phyloP scores from a whole-genome alignment of 2,888 invertebrate species.

The Thyatira batis region DNA sequence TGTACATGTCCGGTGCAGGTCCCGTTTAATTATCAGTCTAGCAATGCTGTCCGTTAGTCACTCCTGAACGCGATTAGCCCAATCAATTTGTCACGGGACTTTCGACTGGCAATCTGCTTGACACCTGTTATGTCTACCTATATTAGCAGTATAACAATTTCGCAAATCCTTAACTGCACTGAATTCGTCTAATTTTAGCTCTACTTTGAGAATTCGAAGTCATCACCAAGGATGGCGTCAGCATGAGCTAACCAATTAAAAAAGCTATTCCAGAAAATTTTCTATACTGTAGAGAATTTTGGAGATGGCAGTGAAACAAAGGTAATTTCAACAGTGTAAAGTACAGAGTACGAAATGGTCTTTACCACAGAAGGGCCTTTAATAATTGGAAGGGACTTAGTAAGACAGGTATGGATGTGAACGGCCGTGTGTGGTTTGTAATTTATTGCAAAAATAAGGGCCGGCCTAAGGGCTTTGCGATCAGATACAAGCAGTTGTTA shows the following conservation, averaged over 20 bases:
- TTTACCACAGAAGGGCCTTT: neutral
- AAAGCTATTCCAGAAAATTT: too few species aligned
- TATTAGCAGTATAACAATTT: too few species aligned
- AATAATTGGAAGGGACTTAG: slow-evolving; percentile 44
- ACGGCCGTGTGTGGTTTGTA: slow-evolving; percentile 44
- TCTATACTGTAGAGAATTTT: too few species aligned
- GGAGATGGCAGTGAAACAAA: too few species aligned
- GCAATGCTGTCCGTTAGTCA: slow-evolving; percentile 33
- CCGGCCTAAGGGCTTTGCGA: slow-evolving; percentile 19
- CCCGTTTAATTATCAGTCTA: slow-evolving; percentile 35
- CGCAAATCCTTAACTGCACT: too few species aligned
- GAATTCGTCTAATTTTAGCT: too few species aligned
- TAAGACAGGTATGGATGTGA: slow-evolving; percentile 37
- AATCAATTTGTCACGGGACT: slow-evolving; percentile 41
- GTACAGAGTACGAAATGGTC: neutral
- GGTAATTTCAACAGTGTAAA: too few species aligned
- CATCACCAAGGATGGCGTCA: too few species aligned
- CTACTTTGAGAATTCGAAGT: too few species aligned
- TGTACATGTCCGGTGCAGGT: slow-evolving; percentile 34
- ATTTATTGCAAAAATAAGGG: slow-evolving; percentile 58
- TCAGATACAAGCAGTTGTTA: slow-evolving; percentile 44
- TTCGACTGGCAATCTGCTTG: slow-evolving; percentile 26
- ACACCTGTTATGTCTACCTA: neutral
- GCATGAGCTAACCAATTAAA: too few species aligned
- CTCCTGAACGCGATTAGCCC: slow-evolving; percentile 38